Base-by-base conservation (phyloP, 2,797 vertebrate genomes). In the Microtus obscurus region DNA sequence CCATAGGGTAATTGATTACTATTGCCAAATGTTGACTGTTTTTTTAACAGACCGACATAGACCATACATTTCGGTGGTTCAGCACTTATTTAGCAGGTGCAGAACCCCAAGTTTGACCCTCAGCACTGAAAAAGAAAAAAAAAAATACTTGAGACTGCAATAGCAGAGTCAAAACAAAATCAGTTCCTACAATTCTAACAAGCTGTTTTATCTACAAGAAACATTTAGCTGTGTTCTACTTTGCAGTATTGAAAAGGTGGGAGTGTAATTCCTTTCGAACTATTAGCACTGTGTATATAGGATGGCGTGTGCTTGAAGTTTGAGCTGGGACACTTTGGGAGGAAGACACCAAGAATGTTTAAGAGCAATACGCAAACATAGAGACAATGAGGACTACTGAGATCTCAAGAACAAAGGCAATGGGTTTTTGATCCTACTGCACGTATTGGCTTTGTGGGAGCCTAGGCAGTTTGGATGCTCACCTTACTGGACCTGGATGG, bases 171-270 rank as follows among this genome's bases (percentile, higher is more conserved):
- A 91, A 78, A 53, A 29, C 89, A 79, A 89, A 89, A 67, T 65
- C 48, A 48, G 65, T 80, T 96, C 81, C 12, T 73, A 80, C 79
- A 89, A 87, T 92, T 91, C 25, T 48, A 93, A 37, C 37, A 89
- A 67, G 63, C 71, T 53, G 53, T 2, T 48, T 27, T 63, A 21
- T 91, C 56, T 59, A 65, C 61, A 92, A 94, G 74, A 87, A 81
- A 90, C 6, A 14, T 53, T 88, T 92, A 80, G 61, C 31, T 71
- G 27, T 67, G 77, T 7, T 95, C 76, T 40, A 48, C 89, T 96
- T 87, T 74, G 76, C 2, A 81, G 6, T 96, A 61, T 83, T 92
- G 37, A 92, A 82, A 91, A 89, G 76, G 0, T 37, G 71, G 21
- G 71, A 17, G 78, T 51, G 34, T 0, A 77, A 5, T 90, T 93